phyloP scores from a whole-genome alignment of 2,797 vertebrate species.

The Sebastes goodei region DNA sequence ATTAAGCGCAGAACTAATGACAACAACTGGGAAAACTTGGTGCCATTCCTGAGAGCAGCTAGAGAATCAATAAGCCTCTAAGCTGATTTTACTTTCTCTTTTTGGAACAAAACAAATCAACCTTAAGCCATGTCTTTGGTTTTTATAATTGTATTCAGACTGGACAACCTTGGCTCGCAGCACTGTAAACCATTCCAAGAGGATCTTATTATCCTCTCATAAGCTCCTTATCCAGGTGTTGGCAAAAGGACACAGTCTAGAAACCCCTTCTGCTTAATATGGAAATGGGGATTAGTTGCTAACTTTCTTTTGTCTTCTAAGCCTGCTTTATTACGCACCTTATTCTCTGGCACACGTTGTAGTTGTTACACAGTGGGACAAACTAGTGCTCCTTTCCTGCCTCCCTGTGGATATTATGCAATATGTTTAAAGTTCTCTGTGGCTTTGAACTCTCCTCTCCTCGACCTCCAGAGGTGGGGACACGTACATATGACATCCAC shows the following conservation, averaged over 20 bases:
- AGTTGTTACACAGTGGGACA: background rate
- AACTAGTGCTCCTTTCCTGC: constrained; percentile 36
- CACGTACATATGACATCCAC: constrained; percentile 1
- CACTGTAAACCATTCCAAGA: constrained; percentile 29
- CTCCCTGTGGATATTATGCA: constrained; percentile 56
- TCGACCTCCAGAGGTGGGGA: constrained; percentile 7
- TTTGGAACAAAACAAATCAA: constrained; percentile 59
- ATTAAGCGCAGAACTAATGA: constrained; percentile 57
- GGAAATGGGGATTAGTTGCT: constrained; percentile 31
- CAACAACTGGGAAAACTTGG: constrained; percentile 59
- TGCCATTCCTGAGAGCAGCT: constrained; percentile 28
- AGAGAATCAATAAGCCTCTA: constrained; percentile 45
- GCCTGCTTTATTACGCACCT: constrained; percentile 16
- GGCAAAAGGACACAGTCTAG: constrained; percentile 22
- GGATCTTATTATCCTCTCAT: constrained; percentile 40
- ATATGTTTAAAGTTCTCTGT: background rate
- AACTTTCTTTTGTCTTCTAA: constrained; percentile 33
- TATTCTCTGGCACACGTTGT: constrained; percentile 4
- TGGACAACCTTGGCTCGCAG: constrained; percentile 20
- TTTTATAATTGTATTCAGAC: constrained; percentile 38
- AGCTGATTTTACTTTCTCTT: constrained; percentile 36
- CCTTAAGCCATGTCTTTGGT: constrained; percentile 43
- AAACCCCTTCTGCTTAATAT: constrained; percentile 39
- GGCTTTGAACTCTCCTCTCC: background rate
- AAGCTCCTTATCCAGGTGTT: constrained; percentile 53